phyloP scores from a whole-genome alignment of 2,113 vertebrate species.

The Hirundichthys speculiger region DNA sequence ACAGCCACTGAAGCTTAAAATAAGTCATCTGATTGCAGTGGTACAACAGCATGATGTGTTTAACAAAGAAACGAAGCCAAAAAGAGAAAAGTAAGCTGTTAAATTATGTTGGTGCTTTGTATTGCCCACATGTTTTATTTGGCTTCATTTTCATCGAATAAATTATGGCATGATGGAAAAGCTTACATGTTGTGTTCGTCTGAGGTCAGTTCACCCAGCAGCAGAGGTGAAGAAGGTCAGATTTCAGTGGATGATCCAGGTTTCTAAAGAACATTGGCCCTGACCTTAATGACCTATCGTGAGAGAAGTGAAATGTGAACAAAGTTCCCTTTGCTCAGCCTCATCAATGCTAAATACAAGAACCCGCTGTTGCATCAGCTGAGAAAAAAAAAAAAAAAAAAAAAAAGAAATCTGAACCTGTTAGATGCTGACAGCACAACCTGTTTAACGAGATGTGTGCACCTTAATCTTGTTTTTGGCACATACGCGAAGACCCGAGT shows the following conservation, averaged over 20 bases:
- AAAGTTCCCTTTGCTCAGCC: slow-evolving; percentile 2
- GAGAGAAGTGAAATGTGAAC: slow-evolving; percentile 20
- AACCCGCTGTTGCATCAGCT: slow-evolving; percentile 21
- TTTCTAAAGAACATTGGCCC: background rate
- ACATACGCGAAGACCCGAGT: slow-evolving; percentile 22
- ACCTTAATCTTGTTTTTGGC: slow-evolving; percentile 58
- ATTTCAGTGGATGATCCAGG: slow-evolving; percentile 7
- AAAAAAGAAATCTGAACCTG: slow-evolving; percentile 36
- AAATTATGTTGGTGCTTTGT: too few species aligned
- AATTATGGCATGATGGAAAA: too few species aligned
- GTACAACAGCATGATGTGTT: too few species aligned
- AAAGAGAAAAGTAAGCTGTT: too few species aligned
- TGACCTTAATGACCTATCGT: slow-evolving; percentile 8
- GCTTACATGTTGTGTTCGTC: too few species aligned
- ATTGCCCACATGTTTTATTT: too few species aligned
- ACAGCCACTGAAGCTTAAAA: too few species aligned
- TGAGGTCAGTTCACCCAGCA: too few species aligned
- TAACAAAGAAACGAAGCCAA: too few species aligned
- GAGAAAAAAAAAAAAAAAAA: slow-evolving; percentile 21
- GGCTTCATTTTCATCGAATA: too few species aligned
- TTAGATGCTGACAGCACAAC: slow-evolving; percentile 52
- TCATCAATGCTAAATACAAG: slow-evolving; percentile 15
- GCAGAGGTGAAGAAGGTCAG: slow-evolving; percentile 8
- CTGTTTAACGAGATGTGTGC: slow-evolving; percentile 44
- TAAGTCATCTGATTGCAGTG: too few species aligned